Conservation (phyloP, 2,797 vertebrate species). For the Luscinia luscinia region DNA sequence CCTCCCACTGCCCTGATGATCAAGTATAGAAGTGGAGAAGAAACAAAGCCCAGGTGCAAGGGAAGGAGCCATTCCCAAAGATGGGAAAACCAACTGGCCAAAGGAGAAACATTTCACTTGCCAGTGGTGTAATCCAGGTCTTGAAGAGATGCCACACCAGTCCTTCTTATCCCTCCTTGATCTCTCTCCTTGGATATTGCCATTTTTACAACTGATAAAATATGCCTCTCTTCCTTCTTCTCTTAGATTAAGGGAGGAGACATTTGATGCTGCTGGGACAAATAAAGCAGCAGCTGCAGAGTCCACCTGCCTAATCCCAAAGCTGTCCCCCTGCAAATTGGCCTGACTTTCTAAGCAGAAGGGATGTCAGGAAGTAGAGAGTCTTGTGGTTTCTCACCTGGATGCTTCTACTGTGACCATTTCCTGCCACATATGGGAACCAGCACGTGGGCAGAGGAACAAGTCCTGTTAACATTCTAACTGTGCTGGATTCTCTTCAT, state of each 20-base stretch:
- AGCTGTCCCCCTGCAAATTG: neutral
- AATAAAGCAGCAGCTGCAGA: neutral
- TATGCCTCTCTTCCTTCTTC: neutral
- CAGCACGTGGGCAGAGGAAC: accelerated
- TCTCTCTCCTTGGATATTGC: neutral
- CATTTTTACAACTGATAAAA: neutral
- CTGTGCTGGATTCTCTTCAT: neutral
- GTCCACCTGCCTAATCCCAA: neutral
- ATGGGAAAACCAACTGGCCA: neutral
- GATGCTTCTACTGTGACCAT: neutral
- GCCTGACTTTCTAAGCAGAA: neutral
- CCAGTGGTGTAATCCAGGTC: neutral
- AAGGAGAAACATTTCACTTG: neutral
- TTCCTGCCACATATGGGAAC: neutral
- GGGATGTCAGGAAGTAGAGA: neutral
- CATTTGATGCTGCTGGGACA: neutral
- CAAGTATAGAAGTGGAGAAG: neutral
- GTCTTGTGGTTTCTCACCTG: neutral
- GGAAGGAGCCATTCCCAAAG: neutral
- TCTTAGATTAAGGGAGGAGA: neutral
- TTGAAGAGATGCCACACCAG: neutral
- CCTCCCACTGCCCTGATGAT: neutral
- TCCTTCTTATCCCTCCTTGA: neutral
- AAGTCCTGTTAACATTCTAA: neutral
- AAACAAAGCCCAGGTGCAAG: neutral